Conservation (phyloP, 2,888 invertebrate genomes). For the Hydrotaea cyrtoneurina region DNA sequence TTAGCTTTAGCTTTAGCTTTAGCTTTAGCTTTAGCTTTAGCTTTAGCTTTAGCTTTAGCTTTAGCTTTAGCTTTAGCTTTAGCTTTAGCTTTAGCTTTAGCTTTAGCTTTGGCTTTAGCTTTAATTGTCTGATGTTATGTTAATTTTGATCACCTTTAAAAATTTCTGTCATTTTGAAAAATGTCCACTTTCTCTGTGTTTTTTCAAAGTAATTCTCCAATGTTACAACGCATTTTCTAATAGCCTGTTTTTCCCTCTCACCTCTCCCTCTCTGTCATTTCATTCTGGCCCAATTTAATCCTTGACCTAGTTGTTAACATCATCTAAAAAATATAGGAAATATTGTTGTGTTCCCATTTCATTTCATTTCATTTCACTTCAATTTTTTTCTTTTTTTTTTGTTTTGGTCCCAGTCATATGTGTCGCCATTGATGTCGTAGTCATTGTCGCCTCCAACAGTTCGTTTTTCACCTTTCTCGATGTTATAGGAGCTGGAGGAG, state of each 20-base stretch:
- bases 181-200: background rate
- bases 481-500: background rate
- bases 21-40: too few species aligned
- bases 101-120: too few species aligned
- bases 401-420: too few species aligned
- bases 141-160: too few species aligned
- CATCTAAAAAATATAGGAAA: conserved; percentile 37
- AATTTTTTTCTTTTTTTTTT: too few species aligned
- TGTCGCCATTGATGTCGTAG: background rate
- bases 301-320: conserved; percentile 49
- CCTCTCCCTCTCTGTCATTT: conserved; percentile 6
- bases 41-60: too few species aligned
- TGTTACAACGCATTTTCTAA: conserved; percentile 6
- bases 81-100: too few species aligned
- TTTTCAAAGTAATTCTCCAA: background rate
- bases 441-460: background rate
- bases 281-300: conserved; percentile 50
- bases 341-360: conserved; percentile 9
- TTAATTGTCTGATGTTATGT: too few species aligned
- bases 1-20: too few species aligned
- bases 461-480: conserved; percentile 14
- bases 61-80: too few species aligned
- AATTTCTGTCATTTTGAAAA: background rate
- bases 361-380: background rate
- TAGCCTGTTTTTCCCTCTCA: background rate